phyloP scores from a whole-genome alignment of 2,113 vertebrate genomes.

The Laticauda colubrina region DNA sequence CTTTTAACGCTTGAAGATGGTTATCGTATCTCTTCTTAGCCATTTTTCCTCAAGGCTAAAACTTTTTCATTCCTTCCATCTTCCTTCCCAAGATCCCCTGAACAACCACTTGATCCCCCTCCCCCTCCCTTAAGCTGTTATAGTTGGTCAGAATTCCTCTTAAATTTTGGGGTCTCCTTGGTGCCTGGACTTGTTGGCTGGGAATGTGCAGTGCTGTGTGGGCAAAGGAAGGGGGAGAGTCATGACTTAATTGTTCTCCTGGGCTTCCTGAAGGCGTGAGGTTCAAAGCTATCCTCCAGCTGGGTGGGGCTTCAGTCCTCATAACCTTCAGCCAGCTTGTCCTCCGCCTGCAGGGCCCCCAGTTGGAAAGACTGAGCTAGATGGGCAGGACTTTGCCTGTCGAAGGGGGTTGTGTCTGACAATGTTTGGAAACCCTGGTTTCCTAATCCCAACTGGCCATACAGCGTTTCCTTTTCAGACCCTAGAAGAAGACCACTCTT shows the following conservation, averaged over 20 bases:
- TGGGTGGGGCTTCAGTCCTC: neutral
- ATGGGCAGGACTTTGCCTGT: neutral
- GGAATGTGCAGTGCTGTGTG: neutral
- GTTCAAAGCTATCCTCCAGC: neutral
- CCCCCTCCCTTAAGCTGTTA: neutral
- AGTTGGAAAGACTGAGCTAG: neutral
- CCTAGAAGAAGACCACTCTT: neutral
- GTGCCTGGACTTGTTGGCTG: neutral
- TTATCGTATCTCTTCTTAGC: neutral
- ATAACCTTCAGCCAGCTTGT: neutral
- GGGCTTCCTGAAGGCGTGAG: neutral
- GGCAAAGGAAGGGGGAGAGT: neutral
- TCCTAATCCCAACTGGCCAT: neutral
- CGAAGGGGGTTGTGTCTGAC: neutral
- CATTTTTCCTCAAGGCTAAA: neutral
- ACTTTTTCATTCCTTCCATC: neutral
- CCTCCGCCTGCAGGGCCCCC: neutral
- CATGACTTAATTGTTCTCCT: neutral
- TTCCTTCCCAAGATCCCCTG: neutral
- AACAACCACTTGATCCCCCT: neutral
- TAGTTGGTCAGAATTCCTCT: neutral
- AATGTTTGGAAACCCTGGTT: neutral
- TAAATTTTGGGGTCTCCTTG: neutral
- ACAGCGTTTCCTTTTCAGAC: neutral
- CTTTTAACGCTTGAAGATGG: neutral